Conservation (phyloP, 2,797 vertebrate species). For the Pangasius macronema region DNA sequence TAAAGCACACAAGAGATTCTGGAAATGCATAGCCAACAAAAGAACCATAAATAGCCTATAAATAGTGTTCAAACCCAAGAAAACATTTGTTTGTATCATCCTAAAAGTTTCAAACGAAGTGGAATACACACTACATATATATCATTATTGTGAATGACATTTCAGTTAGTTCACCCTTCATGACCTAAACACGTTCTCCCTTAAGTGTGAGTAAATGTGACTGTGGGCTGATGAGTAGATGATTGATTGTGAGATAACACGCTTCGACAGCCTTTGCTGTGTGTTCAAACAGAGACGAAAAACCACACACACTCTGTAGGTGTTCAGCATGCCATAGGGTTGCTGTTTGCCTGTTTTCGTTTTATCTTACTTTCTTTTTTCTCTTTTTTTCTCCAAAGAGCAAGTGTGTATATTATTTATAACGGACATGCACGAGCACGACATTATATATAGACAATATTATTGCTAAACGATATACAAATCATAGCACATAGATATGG, state of each 20-base stretch:
- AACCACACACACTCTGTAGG: slow-evolving; percentile 34
- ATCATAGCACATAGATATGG: neutral
- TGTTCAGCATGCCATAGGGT: slow-evolving; percentile 13
- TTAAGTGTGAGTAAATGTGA: slow-evolving; percentile 34
- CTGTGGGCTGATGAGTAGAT: slow-evolving; percentile 27
- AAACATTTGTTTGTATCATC: neutral
- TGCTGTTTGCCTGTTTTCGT: neutral
- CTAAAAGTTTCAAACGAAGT: neutral
- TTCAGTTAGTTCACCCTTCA: neutral
- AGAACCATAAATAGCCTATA: neutral
- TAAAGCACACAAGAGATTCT: neutral
- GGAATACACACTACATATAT: neutral
- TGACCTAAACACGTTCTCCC: slow-evolving; percentile 2
- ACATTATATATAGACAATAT: neutral
- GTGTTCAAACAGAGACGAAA: slow-evolving; percentile 37
- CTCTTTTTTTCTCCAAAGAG: neutral
- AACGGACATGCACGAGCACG: neutral
- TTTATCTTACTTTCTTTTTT: slow-evolving; percentile 40
- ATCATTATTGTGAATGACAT: neutral
- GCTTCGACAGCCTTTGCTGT: slow-evolving; percentile 1
- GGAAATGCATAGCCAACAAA: neutral
- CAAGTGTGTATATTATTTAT: neutral
- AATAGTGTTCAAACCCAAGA: neutral
- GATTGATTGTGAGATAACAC: slow-evolving; percentile 28
- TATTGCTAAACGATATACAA: neutral